A percentile compares a stretch with the other conserved stretches of the same genome.
Conservation (phyloP, 1,140 invertebrate species). For the Plectus sambesii region DNA sequence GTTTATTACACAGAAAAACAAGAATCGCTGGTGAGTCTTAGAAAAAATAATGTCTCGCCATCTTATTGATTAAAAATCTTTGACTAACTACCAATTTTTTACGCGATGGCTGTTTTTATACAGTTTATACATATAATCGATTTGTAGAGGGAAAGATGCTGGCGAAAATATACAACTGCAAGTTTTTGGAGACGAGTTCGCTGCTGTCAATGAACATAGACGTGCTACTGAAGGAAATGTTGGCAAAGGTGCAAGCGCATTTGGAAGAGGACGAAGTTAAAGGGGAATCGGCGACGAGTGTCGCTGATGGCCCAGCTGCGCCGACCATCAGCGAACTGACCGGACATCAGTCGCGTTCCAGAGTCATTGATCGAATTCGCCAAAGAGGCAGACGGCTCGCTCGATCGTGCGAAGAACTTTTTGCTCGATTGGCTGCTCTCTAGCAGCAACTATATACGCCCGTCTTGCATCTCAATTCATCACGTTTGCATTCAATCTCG, state of each 20-base stretch:
- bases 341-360: neutral
- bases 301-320: conserved; percentile 12
- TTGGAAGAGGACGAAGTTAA: conserved; percentile 6
- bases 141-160: conserved; percentile 40
- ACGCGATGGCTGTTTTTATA: neutral
- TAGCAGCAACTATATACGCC: no score
- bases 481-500: no score
- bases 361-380: conserved; percentile 20
- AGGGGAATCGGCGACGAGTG: no score
- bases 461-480: no score
- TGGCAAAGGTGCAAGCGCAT: conserved; percentile 27
- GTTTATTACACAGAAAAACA: no score
- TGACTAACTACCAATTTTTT: neutral
- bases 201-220: conserved; percentile 37
- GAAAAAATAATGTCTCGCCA: neutral
- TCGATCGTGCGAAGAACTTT: conserved; percentile 38
- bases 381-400: conserved; percentile 31
- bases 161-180: conserved; percentile 36
- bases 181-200: conserved; percentile 30
- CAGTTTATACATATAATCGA: conserved; percentile 2
- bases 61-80: no score
- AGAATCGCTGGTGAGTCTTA: no score
- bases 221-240: conserved; percentile 28
- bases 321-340: neutral
- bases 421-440: conserved; percentile 25